These are phyloP conservation scores for Cryptosula pallasiana DNA, from an alignment of 2,888 invertebrate species.

Conservation along the genomic window DNA sequence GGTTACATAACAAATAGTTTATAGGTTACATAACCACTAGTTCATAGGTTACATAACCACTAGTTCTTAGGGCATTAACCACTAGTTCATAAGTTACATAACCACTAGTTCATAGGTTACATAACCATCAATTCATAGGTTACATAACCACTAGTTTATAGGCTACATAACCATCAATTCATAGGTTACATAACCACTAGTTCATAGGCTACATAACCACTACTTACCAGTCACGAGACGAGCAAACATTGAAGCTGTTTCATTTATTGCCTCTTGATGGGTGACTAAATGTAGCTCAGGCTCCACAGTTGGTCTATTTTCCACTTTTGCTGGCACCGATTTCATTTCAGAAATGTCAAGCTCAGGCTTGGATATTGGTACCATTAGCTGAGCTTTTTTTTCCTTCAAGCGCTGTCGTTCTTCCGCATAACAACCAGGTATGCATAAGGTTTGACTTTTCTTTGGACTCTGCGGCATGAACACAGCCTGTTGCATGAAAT, in stretches of 20 bases:
- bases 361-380: neutral
- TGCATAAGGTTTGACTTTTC: neutral
- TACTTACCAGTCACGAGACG: neutral
- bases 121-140: too few relatives aligned
- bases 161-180: too few relatives aligned
- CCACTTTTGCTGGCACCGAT: neutral
- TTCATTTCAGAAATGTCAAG: too few relatives aligned
- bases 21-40: too few relatives aligned
- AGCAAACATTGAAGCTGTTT: neutral
- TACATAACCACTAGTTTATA: too few relatives aligned
- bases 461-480: neutral
- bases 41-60: too few relatives aligned
- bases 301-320: neutral
- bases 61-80: too few relatives aligned
- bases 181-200: too few relatives aligned
- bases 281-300: neutral
- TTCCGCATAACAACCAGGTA: neutral
- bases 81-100: too few relatives aligned
- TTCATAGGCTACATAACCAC: too few relatives aligned
- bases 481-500: slow-evolving; percentile 3
- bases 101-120: too few relatives aligned
- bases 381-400: slow-evolving; percentile 15
- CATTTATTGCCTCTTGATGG: neutral
- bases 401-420: neutral
- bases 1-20: too few relatives aligned